These are phyloP conservation scores for Chiridota heheva DNA, from an alignment of 35 echinoderm and acorn worm genomes.

Conservation along the genomic window DNA sequence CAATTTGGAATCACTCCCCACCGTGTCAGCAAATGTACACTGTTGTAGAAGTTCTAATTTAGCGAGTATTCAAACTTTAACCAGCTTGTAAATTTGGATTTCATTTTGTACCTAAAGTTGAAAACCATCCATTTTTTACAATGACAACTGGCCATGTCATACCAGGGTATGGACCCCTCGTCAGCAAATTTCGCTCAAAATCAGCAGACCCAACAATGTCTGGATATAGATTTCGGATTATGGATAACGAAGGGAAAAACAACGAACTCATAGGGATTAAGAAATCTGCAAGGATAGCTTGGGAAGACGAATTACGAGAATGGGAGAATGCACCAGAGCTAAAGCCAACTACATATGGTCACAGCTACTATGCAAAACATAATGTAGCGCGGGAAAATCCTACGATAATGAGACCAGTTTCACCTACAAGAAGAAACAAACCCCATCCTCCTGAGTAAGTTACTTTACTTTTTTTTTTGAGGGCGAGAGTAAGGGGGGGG, in stretches of 20 bases:
- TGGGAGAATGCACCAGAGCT: conserved; percentile 85
- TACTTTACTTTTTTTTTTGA: background rate
- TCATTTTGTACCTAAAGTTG: no score
- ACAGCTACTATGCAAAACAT: conserved; percentile 79
- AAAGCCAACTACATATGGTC: conserved; percentile 88
- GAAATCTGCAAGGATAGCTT: conserved; percentile 54
- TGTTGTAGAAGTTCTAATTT: no score
- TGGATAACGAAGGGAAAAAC: background rate
- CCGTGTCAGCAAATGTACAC: no score
- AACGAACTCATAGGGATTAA: conserved; percentile 54
- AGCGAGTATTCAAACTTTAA: no score
- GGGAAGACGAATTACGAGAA: conserved; percentile 81
- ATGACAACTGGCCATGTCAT: conserved; percentile 98
- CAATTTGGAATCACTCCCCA: no score
- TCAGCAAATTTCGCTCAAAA: conserved; percentile 76
- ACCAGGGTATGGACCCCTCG: conserved; percentile 69
- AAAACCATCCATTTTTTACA: no score
- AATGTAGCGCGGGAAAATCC: conserved; percentile 32
- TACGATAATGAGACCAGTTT: conserved; percentile 65
- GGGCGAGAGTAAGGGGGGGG: no score
- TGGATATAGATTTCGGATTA: conserved; percentile 57
- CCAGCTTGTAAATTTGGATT: no score
- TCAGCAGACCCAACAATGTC: conserved; percentile 93
- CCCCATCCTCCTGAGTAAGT: conserved; percentile 98
- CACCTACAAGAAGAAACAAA: conserved; percentile 91